Base-by-base conservation (phyloP, 2,888 invertebrate species). In the Ectobius pallidus region DNA sequence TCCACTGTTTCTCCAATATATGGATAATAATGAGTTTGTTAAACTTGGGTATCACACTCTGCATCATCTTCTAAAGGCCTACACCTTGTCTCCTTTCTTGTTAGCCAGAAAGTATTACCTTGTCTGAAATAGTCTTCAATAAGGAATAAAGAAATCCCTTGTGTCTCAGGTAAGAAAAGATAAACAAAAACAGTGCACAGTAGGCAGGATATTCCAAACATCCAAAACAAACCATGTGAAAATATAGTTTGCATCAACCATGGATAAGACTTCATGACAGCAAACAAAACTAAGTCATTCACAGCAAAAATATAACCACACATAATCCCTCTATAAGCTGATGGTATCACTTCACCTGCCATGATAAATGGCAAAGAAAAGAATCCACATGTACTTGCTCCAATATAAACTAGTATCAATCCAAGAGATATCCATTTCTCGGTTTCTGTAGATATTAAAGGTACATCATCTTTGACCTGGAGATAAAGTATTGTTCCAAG, bases 81-180 rank as follows among this genome's bases (percentile, higher is more conserved):
- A n/a, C n/a, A n/a, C n/a, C n/a, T n/a, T n/a, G n/a, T n/a, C n/a
- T n/a, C n/a, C n/a, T 72, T 44, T 11, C 72, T 22, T 1, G 72
- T 72, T 9, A 72, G 27, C 72, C 72, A 72, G 46, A 72, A 25
- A n/a, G 88, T 85, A 79, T 89, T 90, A 49, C 87, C 82, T 77
- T 89, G 88, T 78, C 89, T 86, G 79, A 93, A 93, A 81, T 93
- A 92, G 83, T 92, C 91, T 82, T 93, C 92, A 77, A 93, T 92
- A 82, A 93, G 90, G 69, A 89, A 85, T 49, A 93, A 83, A 9
- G 89, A 89, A 73, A 88, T 87, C 39, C 90, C 89, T 81, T 91
- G 92, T 0, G 93, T 92, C 83, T 93, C 93, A 11, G 93, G 93
- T 49, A 92, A 82, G 72, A 91, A 84, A 0, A 92, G 83, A 80